Evolutionary conservation across 2,888 invertebrate genomes (phyloP).

Genomic region (Watsonalla cultraria): DNA sequence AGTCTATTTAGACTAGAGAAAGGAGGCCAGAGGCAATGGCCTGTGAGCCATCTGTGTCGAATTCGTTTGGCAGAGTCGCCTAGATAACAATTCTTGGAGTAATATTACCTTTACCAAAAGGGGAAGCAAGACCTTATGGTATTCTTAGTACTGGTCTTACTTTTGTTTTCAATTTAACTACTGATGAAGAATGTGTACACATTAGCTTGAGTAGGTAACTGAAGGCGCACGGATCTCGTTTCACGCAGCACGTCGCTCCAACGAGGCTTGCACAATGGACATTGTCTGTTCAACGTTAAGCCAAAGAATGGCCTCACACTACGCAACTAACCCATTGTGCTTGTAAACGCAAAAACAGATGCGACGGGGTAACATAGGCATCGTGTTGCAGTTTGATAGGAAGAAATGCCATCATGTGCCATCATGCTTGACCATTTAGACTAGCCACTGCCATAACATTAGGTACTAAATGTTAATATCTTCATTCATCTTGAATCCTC

Average conservation of each 20-base stretch:
- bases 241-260: conserved; percentile 36
- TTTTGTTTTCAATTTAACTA: neutral
- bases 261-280: conserved; percentile 58
- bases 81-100: neutral
- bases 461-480: neutral
- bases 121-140: neutral
- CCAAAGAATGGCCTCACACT: conserved; percentile 52
- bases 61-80: conserved; percentile 7
- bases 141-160: neutral
- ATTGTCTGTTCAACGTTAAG: conserved; percentile 57
- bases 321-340: conserved; percentile 39
- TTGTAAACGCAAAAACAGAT: conserved; percentile 40
- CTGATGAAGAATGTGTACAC: conserved; percentile 7
- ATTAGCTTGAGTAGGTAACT: conserved; percentile 18
- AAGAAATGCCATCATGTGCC: neutral
- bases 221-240: conserved; percentile 43
- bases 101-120: neutral
- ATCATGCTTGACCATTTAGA: no score
- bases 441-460: conserved; percentile 13
- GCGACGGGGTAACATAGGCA: neutral
- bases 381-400: neutral
- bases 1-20: neutral
- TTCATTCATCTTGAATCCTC: neutral
- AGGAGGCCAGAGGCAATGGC: neutral
- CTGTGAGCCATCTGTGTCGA: conserved; percentile 5